Evolutionary conservation across 1,140 invertebrate species (phyloP), one percentile per base, ranked within the genome.

Genomic region (Odontomachus brunneus): DNA sequence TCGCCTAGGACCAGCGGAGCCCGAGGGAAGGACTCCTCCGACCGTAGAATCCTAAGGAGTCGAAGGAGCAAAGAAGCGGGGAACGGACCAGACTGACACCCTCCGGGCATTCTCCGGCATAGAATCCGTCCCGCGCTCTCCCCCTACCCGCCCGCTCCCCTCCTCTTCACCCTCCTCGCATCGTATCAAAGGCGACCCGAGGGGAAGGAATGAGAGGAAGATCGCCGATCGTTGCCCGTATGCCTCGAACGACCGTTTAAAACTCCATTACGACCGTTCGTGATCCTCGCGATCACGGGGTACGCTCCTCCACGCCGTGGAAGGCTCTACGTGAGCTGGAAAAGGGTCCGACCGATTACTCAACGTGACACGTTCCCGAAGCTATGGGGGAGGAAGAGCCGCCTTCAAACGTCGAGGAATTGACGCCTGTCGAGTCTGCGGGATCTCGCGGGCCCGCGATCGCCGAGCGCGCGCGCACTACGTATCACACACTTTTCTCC

Each of bases 221-320:
- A 84, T 81, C 82, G 53, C 15, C 60, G 71, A 75, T 87, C 82
- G 67, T 76, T 78, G 87, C 49, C 82, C 76, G 84, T 89, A 84
- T 80, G 78, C 78, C 87, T 84, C 73, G 82, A 83, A 89, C 72
- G 82, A 87, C 85, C 88, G 83, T 88, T 89, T 89, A 89, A 89
- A 89, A 89, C 87, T 89, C 88, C 88, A 89, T 89, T 89, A 89
- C 69, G 87, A 67, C 57, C 65, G 59, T 78, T 57, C 86, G 87
- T 88, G 87, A 88, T 88, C 49, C 62, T 17, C 55, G 69, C 72
- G 87, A 88, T 88, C 86, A 80, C 74, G 82, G 53, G 53, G 62
- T 60, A 75, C 44, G 74, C 53, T 71, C 44, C 33, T 78, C 72
- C n/a, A n/a, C n/a, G 38, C 67, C 24, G 48, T 67, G 14, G 53